Percentiles rank a stretch among this genome's conserved stretches.
Conservation (phyloP, 1,140 invertebrate species). For the Chelonus insularis region DNA sequence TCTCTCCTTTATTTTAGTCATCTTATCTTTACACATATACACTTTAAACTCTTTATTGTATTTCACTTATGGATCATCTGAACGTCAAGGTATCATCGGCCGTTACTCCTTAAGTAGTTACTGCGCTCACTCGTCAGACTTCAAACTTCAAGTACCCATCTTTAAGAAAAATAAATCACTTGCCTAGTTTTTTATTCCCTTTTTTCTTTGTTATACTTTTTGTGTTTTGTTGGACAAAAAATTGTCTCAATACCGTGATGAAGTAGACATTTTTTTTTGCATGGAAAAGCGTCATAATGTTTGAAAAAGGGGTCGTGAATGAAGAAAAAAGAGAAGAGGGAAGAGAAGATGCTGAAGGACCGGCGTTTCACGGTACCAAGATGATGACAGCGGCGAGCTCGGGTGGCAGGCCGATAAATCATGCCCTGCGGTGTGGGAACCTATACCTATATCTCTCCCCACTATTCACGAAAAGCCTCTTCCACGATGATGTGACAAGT, state of each 20-base stretch:
- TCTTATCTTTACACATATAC: neutral
- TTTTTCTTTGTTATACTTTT: no score
- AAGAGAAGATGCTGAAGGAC: slow-evolving; percentile 9
- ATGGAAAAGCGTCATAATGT: neutral
- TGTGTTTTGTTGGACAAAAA: no score
- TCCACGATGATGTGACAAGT: slow-evolving; percentile 1
- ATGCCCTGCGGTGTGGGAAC: slow-evolving; percentile 48
- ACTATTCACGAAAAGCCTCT: neutral
- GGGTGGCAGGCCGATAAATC: slow-evolving; percentile 55
- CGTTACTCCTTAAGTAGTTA: slow-evolving; percentile 19
- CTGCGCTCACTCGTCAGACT: slow-evolving; percentile 11
- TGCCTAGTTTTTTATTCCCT: no score
- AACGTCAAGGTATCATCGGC: neutral
- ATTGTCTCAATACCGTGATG: no score
- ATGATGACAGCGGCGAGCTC: slow-evolving; percentile 52
- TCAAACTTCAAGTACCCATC: no score
- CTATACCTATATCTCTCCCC: slow-evolving; percentile 22
- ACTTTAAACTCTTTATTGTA: no score
- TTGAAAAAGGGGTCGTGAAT: slow-evolving; percentile 27
- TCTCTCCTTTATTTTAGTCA: neutral
- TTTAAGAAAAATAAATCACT: no score
- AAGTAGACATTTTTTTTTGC: neutral
- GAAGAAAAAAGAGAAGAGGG: slow-evolving; percentile 3
- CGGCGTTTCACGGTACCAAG: slow-evolving; percentile 25
- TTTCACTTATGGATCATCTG: neutral